Percentiles rank a stretch among this genome's conserved stretches.
Evolutionary conservation across 1,140 invertebrate genomes (phyloP).

Genomic region (Drosophila erecta): DNA sequence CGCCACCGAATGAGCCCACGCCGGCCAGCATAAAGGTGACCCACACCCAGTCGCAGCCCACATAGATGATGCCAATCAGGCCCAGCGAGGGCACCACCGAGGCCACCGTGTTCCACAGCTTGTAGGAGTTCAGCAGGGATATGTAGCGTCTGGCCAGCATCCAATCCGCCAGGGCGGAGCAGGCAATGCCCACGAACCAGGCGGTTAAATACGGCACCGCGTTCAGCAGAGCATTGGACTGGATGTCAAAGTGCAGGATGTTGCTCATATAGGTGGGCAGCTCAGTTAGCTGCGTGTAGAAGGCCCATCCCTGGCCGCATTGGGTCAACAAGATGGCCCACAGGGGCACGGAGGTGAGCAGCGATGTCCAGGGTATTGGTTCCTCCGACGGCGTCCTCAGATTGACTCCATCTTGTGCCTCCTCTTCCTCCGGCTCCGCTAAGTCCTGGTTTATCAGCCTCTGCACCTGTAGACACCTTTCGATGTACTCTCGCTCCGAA

Average conservation of each 20-base stretch:
- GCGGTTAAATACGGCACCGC: conserved; percentile 91
- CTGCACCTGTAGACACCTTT: conserved; percentile 86
- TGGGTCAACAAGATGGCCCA: conserved; percentile 95
- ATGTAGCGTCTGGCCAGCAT: conserved; percentile 88
- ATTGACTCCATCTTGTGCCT: conserved; percentile 55
- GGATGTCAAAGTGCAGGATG: conserved; percentile 94
- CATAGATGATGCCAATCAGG: conserved; percentile 90
- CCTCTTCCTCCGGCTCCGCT: not conserved
- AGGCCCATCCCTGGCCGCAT: conserved; percentile 96
- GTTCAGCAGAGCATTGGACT: conserved; percentile 92
- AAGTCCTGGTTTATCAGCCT: conserved; percentile 3
- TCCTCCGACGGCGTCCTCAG: not conserved
- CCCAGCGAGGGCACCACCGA: conserved; percentile 90
- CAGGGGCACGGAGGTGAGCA: conserved; percentile 92
- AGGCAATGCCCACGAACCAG: conserved; percentile 89
- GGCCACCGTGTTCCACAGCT: conserved; percentile 91
- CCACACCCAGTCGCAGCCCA: conserved; percentile 89
- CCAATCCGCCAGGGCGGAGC: conserved; percentile 90
- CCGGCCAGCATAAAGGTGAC: conserved; percentile 90
- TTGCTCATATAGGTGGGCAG: conserved; percentile 97
- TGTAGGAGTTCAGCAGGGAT: conserved; percentile 89
- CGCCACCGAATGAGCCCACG: conserved; percentile 90
- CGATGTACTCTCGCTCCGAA: conserved; percentile 89
- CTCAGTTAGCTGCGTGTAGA: conserved; percentile 97
- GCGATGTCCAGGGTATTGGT: conserved; percentile 89